Evolutionary conservation across 2,888 invertebrate species (phyloP).

Genomic region (Gerris lacustris): DNA sequence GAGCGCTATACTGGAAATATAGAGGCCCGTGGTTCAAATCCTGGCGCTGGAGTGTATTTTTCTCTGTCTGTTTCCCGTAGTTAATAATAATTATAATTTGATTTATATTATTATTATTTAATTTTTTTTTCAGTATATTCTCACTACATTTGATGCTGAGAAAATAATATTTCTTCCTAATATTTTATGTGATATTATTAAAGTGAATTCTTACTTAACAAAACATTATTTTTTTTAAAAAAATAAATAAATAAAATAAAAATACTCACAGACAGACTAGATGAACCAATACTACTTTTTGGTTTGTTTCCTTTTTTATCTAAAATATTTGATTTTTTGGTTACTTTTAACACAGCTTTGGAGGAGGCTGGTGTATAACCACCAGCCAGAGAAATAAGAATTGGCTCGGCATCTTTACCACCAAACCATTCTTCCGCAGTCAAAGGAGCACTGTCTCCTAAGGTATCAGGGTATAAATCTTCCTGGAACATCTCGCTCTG

Average conservation of each 20-base stretch:
- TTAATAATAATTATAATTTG: too few relatives aligned
- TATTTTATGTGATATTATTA: too few relatives aligned
- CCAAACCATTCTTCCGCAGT: conserved; percentile 86
- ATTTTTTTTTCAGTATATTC: too few relatives aligned
- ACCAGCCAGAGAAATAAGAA: conserved; percentile 83
- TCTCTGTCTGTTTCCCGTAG: too few relatives aligned
- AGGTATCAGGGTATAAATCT: conserved; percentile 90
- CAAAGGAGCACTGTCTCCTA: conserved; percentile 76
- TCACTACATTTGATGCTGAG: too few relatives aligned
- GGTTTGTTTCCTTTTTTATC: conserved; percentile 45
- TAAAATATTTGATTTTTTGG: conserved; percentile 68
- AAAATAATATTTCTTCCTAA: too few relatives aligned
- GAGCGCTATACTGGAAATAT: too few relatives aligned
- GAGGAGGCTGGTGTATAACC: conserved; percentile 50
- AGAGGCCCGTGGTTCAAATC: too few relatives aligned
- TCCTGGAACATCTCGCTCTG: conserved; percentile 91
- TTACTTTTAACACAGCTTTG: conserved; percentile 53
- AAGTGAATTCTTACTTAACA: too few relatives aligned
- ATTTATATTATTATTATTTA: too few relatives aligned
- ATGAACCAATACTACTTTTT: conserved; percentile 17
- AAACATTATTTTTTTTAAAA: background rate
- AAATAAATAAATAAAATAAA: background rate
- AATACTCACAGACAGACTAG: conserved; percentile 23
- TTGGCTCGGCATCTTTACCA: conserved; percentile 80
- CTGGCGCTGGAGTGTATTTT: too few relatives aligned